Base-by-base conservation (phyloP, 2,113 vertebrate species). In the Serinus canaria region DNA sequence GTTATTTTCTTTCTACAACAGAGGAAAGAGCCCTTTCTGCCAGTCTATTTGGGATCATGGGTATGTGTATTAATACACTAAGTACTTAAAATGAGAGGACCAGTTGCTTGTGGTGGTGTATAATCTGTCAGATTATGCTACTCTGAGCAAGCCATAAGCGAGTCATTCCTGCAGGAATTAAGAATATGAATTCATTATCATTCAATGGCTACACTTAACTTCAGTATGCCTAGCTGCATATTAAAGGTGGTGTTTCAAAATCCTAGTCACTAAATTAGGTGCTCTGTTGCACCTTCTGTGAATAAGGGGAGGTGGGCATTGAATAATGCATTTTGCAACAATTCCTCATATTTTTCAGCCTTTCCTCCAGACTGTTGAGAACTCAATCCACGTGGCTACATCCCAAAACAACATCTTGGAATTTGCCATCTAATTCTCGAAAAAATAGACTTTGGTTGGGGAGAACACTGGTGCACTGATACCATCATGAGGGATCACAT, bases 1-100 rank as follows among this genome's bases (percentile, higher is more conserved):
- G 98, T 98, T 55, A 97, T 99, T 96, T 99, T 98, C 98, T 99
- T 99, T 95, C 98, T 99, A 62, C 99, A 99, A 88, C 99, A 99
- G 91, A 98, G 99, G 93, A 99, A 97, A 87, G 98, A 99, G 60
- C 96, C 98, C 44, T 93, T 99, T 94, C 96, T 99, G 55, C 99
- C 99, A 50, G 97, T 98, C 19, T 99, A 99, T 95, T 97, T 99
- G 83, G 99, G 98, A 97, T 96, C 98, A 58, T 98, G 98, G 98
- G 99, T 99, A 97, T 94, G 96, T 95, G 13, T 39, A 13, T 70
- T 94, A 58, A 25, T 49, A 66, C 6, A 25, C 3, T 14, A 55
- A 79, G 30, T 25, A 66, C 37, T 62, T 15, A 19, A 12, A 89
- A 20, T 83, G 24, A 50, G 44, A 82, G 22, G 14, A 56, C 5